A percentile compares a stretch with the other conserved stretches of the same genome.
These are phyloP conservation scores for Toxotes jaculatrix DNA, from an alignment of 2,113 vertebrate genomes.

Conservation along the genomic window DNA sequence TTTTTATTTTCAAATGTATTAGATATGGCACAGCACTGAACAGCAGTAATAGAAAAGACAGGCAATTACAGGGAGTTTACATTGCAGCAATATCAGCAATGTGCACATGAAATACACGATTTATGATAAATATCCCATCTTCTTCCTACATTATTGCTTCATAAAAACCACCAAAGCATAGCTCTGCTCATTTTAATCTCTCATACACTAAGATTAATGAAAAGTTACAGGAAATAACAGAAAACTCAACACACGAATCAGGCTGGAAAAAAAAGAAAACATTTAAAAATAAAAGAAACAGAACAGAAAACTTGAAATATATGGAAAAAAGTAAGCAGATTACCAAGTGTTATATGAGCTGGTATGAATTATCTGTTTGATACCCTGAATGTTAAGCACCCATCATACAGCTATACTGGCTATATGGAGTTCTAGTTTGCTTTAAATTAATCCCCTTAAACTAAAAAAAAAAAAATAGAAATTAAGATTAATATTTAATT, in stretches of 20 bases:
- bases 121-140: constrained; percentile 34
- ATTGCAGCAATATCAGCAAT: constrained; percentile 13
- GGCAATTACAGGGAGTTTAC: constrained; percentile 1
- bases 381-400: background rate
- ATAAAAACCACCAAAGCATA: constrained; percentile 1
- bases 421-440: too few relatives aligned
- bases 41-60: background rate
- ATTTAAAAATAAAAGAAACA: too few relatives aligned
- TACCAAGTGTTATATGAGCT: background rate
- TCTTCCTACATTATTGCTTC: background rate
- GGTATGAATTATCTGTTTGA: background rate
- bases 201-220: background rate
- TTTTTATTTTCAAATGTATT: constrained; percentile 35
- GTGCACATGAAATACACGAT: constrained; percentile 10
- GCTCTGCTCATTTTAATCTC: constrained; percentile 2
- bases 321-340: background rate
- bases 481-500: too few relatives aligned
- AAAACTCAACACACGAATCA: too few relatives aligned
- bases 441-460: too few relatives aligned
- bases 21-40: constrained; percentile 20
- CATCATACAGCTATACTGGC: background rate
- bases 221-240: background rate
- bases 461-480: too few relatives aligned
- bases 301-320: background rate
- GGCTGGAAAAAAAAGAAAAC: background rate